Conservation (phyloP, 2,888 invertebrate genomes). For the Margaritifera margaritifera region DNA sequence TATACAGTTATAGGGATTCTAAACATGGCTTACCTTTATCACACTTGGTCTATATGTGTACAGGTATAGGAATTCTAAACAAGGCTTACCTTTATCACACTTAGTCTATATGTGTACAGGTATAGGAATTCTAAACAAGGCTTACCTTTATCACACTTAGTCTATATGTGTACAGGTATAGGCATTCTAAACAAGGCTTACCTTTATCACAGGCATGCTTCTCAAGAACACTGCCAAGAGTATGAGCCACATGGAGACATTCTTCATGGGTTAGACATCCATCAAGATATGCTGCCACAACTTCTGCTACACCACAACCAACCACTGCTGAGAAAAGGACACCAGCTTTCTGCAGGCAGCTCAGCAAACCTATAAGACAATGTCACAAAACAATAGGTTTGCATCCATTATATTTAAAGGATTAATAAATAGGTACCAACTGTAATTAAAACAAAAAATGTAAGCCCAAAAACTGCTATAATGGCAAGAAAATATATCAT, state of each 20-base stretch:
- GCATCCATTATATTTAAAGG: no score
- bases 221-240: slow-evolving; percentile 32
- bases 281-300: slow-evolving; percentile 45
- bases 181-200: not conserved
- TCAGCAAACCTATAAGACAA: slow-evolving; percentile 19
- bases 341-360: slow-evolving; percentile 26
- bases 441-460: no score
- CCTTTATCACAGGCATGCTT: slow-evolving; percentile 14
- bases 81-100: no score
- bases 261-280: slow-evolving; percentile 41
- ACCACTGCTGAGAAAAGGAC: slow-evolving; percentile 26
- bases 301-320: slow-evolving; percentile 49
- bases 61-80: no score
- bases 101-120: no score
- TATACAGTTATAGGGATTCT: no score
- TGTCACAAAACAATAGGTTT: no score
- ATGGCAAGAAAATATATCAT: no score
- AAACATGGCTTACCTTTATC: not conserved
- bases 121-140: not conserved
- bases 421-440: no score
- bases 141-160: not conserved
- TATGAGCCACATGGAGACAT: slow-evolving; percentile 35
- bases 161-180: no score
- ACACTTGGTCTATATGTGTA: no score
- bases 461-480: no score